A percentile compares a stretch with the other conserved stretches of the same genome.
Evolutionary conservation across 1,140 invertebrate species (phyloP).

Genomic region (Monochamus saltuarius): DNA sequence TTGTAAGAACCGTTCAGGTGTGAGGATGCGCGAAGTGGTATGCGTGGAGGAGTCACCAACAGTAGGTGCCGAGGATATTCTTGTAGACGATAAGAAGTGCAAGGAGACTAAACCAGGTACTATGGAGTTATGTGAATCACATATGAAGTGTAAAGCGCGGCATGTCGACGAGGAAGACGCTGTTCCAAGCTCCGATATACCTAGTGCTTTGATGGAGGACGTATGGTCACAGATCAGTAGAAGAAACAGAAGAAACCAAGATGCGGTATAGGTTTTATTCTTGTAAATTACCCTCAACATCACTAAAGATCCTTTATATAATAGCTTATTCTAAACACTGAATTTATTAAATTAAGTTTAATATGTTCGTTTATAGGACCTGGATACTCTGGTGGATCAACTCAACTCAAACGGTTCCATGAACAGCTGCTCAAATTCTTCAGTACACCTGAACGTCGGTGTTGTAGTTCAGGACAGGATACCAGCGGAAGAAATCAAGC

Average conservation of each 20-base stretch:
- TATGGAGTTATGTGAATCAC: slow-evolving; percentile 51
- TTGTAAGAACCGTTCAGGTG: slow-evolving; percentile 53
- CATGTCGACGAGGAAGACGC: slow-evolving; percentile 1
- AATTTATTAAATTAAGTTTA: too few species aligned
- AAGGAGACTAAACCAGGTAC: slow-evolving; percentile 44
- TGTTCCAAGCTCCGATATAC: slow-evolving; percentile 3
- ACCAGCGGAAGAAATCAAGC: slow-evolving; percentile 42
- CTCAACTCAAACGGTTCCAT: slow-evolving; percentile 1
- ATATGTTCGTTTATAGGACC: background rate
- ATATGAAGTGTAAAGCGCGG: slow-evolving; percentile 45
- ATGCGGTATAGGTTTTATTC: slow-evolving; percentile 2
- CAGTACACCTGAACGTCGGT: slow-evolving; percentile 43
- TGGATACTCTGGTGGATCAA: background rate
- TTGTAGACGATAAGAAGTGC: slow-evolving; percentile 52
- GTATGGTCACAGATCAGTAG: slow-evolving; percentile 39
- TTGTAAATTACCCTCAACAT: too few species aligned
- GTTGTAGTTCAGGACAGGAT: slow-evolving; percentile 49
- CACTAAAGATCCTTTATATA: too few species aligned
- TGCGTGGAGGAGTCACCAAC: slow-evolving; percentile 52
- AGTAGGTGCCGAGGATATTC: slow-evolving; percentile 51
- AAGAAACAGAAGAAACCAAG: slow-evolving; percentile 15
- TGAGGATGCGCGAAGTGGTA: slow-evolving; percentile 51
- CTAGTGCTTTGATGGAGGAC: slow-evolving; percentile 31
- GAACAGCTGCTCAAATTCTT: background rate
- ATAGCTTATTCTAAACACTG: too few species aligned